Evolutionary conservation across 92 coral and sea anemone genomes (phyloP).

Genomic region (Siderastrea siderea): DNA sequence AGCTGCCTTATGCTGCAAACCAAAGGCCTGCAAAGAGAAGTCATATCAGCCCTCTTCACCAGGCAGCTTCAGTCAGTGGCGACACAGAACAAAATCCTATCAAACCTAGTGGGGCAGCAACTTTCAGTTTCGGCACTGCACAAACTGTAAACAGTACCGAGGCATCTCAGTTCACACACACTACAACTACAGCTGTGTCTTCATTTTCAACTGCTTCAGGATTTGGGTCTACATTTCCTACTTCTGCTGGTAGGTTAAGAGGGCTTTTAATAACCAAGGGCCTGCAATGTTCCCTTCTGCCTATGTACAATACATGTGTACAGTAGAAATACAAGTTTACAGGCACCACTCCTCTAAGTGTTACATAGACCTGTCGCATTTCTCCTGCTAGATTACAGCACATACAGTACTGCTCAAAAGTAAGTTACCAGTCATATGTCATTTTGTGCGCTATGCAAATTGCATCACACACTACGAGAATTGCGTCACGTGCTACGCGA

Average conservation of each 20-base stretch:
- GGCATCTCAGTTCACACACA: neutral
- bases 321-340: neutral
- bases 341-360: too few relatives aligned
- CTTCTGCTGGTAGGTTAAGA: neutral
- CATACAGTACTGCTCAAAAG: too few relatives aligned
- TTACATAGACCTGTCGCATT: too few relatives aligned
- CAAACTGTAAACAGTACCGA: neutral
- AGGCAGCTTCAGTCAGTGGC: neutral
- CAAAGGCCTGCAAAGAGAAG: conserved; percentile 34
- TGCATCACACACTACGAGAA: too few relatives aligned
- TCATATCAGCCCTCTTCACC: conserved; percentile 41
- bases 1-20: neutral
- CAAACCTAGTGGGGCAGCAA: conserved; percentile 18
- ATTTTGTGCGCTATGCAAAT: too few relatives aligned
- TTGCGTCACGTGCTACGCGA: too few relatives aligned
- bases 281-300: neutral
- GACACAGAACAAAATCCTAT: neutral
- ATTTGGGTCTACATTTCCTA: conserved; percentile 17
- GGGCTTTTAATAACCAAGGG: neutral
- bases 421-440: too few relatives aligned
- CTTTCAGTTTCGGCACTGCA: conserved; percentile 13
- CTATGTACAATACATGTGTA: neutral
- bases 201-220: neutral
- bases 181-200: neutral
- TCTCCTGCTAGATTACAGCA: too few relatives aligned